These are phyloP conservation scores for Unio delphinus DNA, from an alignment of 2,888 invertebrate species.

Conservation along the genomic window DNA sequence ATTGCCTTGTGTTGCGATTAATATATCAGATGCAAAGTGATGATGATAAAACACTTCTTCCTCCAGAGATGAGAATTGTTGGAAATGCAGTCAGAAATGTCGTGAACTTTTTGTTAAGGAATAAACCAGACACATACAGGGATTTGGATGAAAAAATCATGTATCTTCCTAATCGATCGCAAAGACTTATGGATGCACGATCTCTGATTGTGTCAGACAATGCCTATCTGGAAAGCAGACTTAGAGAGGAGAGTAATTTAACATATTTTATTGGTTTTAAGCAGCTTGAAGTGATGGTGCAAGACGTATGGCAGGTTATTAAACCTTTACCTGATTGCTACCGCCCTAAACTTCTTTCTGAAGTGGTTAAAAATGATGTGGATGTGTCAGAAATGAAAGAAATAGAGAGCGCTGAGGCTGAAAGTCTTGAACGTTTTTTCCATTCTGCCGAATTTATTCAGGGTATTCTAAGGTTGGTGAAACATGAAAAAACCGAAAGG, in stretches of 20 bases:
- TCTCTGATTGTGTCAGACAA: slow-evolving; percentile 20
- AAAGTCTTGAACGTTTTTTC: too few relatives aligned
- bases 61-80: slow-evolving; percentile 25
- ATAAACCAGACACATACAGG: neutral
- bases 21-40: slow-evolving; percentile 9
- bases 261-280: too few relatives aligned
- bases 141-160: neutral
- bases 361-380: too few relatives aligned
- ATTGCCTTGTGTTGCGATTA: too few relatives aligned
- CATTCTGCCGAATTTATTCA: too few relatives aligned
- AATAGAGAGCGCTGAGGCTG: too few relatives aligned
- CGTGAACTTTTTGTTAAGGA: neutral
- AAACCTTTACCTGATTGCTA: too few relatives aligned
- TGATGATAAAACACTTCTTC: slow-evolving; percentile 18
- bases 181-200: slow-evolving; percentile 11
- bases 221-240: slow-evolving; percentile 6
- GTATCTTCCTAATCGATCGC: slow-evolving; percentile 11
- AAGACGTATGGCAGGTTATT: neutral
- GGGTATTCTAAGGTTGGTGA: too few relatives aligned
- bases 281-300: too few relatives aligned
- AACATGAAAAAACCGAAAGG: slow-evolving; percentile 1
- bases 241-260: neutral
- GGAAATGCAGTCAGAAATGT: neutral
- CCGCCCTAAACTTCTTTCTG: too few relatives aligned
- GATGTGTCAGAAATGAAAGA: too few relatives aligned